Percentiles rank a stretch among this genome's conserved stretches.
Conservation (phyloP, 2,113 vertebrate species). For the Sinocyclocheilus grahami region DNA sequence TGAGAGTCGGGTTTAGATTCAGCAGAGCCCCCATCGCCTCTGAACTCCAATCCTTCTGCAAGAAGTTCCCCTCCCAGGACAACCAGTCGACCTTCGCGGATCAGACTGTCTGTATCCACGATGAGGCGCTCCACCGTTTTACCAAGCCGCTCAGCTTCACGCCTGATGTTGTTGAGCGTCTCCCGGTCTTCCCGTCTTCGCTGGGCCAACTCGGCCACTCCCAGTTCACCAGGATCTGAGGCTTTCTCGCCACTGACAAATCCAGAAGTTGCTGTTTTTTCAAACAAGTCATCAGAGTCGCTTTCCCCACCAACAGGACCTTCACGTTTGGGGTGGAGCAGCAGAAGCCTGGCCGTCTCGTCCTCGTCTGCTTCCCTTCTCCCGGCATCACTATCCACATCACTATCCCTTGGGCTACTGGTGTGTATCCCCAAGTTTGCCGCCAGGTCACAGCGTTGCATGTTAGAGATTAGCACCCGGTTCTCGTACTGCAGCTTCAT, state of each 20-base stretch:
- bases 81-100: constrained; percentile 78
- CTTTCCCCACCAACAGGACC: constrained; percentile 94
- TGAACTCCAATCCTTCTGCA: constrained; percentile 50
- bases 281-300: constrained; percentile 90
- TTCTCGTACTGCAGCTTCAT: constrained; percentile 98
- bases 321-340: constrained; percentile 87
- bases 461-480: constrained; percentile 89
- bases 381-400: constrained; percentile 82
- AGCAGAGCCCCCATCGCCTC: constrained; percentile 49
- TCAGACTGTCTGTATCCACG: constrained; percentile 85
- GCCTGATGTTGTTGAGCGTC: constrained; percentile 80
- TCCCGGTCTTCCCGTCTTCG: constrained; percentile 82
- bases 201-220: constrained; percentile 70
- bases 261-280: constrained; percentile 86
- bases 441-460: constrained; percentile 88
- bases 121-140: constrained; percentile 87
- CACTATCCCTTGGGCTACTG: constrained; percentile 86
- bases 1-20: constrained; percentile 77
- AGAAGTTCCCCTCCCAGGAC: constrained; percentile 69
- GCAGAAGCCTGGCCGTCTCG: constrained; percentile 77
- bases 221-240: constrained; percentile 77
- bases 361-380: constrained; percentile 70
- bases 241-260: constrained; percentile 86
- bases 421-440: constrained; percentile 83
- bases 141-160: constrained; percentile 87